These are phyloP conservation scores for Decapterus maruadsi DNA, from an alignment of 2,797 vertebrate genomes.

Conservation along the genomic window DNA sequence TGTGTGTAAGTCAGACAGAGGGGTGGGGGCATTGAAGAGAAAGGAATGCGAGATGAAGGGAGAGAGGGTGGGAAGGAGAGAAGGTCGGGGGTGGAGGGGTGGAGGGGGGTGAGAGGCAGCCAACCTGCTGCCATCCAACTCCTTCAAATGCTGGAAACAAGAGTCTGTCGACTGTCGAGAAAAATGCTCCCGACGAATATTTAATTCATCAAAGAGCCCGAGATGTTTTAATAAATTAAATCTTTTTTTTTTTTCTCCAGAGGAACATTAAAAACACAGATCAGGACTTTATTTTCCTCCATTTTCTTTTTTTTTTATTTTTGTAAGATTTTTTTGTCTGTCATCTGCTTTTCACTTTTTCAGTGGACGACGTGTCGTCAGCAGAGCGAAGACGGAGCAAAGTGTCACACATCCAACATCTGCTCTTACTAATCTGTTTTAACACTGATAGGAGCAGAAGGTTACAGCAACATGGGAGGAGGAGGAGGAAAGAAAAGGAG, in stretches of 20 bases:
- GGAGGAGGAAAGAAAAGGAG: not conserved
- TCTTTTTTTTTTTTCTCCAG: constrained; percentile 53
- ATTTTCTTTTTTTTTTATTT: constrained; percentile 10
- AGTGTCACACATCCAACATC: constrained; percentile 35
- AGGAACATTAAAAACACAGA: constrained; percentile 43
- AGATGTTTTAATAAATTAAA: constrained; percentile 51
- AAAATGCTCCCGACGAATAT: constrained; percentile 57
- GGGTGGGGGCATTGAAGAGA: constrained; percentile 31
- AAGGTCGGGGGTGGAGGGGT: not conserved
- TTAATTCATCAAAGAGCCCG: constrained; percentile 60
- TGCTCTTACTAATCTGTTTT: constrained; percentile 12
- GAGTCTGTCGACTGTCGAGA: constrained; percentile 44
- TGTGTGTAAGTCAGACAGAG: constrained; percentile 23
- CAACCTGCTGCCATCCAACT: constrained; percentile 7
- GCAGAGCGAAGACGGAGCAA: constrained; percentile 21
- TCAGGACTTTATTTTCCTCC: constrained; percentile 33
- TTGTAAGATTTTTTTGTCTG: constrained; percentile 8
- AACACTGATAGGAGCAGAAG: not conserved
- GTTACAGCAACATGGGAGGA: not conserved
- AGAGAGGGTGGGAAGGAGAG: constrained; percentile 13
- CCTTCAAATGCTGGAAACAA: constrained; percentile 52
- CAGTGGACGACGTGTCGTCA: constrained; percentile 12
- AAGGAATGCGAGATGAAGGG: constrained; percentile 52
- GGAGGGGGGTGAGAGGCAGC: constrained; percentile 9
- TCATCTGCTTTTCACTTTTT: constrained; percentile 17